Percentiles rank a stretch among this genome's conserved stretches.
Conservation (phyloP, 1,140 invertebrate genomes). For the Yoshiicerus persimilis region DNA sequence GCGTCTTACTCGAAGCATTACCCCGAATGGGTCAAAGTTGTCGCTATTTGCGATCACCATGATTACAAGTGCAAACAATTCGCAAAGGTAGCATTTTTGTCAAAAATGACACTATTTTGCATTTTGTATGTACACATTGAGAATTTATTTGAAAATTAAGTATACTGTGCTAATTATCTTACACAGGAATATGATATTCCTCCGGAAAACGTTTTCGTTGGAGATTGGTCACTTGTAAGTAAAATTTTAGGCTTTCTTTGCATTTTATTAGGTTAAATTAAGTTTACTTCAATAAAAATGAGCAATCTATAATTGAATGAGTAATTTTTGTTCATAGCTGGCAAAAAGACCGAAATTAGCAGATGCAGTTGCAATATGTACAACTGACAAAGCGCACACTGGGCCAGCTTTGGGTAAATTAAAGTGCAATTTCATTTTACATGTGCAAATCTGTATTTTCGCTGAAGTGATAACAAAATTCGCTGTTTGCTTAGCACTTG, state of each 20-base stretch:
- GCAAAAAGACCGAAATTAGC: conserved; percentile 53
- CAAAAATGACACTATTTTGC: background rate
- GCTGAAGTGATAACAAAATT: background rate
- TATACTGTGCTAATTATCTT: background rate
- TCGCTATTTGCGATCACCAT: conserved; percentile 54
- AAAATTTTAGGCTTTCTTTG: background rate
- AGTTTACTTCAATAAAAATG: no score
- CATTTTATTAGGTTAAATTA: background rate
- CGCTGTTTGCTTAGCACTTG: conserved; percentile 51
- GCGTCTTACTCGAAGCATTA: conserved; percentile 49
- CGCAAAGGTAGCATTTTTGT: conserved; percentile 35
- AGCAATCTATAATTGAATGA: no score
- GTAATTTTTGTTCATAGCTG: no score
- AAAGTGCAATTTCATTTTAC: background rate
- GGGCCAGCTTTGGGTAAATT: conserved; percentile 53
- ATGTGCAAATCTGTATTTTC: no score
- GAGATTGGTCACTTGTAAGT: conserved; percentile 32
- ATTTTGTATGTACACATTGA: background rate
- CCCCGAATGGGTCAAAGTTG: conserved; percentile 51
- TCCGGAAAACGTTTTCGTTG: conserved; percentile 33
- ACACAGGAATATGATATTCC: conserved; percentile 32
- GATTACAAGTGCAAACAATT: conserved; percentile 49
- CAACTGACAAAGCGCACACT: conserved; percentile 55
- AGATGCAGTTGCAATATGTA: conserved; percentile 57
- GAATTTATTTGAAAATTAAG: background rate